A percentile compares a stretch with the other conserved stretches of the same genome.
Conservation (phyloP, 2,797 vertebrate species). For the Gymnopithys bicolor region DNA sequence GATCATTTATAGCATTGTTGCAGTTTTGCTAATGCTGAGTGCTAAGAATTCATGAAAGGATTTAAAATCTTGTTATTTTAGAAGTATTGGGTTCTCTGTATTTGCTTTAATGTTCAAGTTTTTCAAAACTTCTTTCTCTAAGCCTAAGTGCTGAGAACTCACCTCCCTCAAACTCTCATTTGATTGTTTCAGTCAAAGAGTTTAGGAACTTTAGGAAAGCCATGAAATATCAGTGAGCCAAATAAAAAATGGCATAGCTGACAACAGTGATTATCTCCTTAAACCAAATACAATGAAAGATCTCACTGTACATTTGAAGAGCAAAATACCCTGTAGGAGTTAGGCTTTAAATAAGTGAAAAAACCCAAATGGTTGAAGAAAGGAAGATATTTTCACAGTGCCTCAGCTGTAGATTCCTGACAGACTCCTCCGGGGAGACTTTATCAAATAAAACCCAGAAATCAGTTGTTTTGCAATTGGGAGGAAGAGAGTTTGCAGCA, state of each 20-base stretch:
- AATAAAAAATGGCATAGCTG: constrained; percentile 9
- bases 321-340: constrained; percentile 20
- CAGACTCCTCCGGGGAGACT: background rate
- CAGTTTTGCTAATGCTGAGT: background rate
- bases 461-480: constrained; percentile 3
- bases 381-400: background rate
- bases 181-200: background rate
- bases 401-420: background rate
- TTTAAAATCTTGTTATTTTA: background rate
- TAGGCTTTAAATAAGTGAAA: background rate
- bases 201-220: background rate
- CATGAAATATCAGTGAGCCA: background rate
- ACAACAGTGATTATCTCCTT: background rate
- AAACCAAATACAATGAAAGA: background rate
- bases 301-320: background rate
- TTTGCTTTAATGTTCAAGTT: background rate
- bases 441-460: constrained; percentile 16
- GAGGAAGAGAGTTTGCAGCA: background rate
- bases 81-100: background rate
- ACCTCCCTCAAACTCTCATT: background rate
- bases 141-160: background rate
- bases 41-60: background rate
- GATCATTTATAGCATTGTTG: background rate
- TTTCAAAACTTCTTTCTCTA: background rate
- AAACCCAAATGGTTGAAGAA: background rate